These are phyloP conservation scores for Moxostoma hubbsi DNA, from an alignment of 2,797 vertebrate genomes.

Conservation along the genomic window DNA sequence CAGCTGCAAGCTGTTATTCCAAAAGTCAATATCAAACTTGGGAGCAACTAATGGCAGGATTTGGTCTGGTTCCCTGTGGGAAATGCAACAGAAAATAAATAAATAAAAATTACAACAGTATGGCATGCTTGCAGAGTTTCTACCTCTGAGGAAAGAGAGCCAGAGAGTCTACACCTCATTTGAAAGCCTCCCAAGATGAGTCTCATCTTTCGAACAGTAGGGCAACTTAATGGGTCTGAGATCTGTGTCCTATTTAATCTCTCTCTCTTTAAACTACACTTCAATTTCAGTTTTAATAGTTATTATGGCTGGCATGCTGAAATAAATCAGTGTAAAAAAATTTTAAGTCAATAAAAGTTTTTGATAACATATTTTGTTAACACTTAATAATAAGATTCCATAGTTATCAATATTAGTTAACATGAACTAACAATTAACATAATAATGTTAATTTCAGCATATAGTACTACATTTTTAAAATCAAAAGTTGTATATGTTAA, in stretches of 20 bases:
- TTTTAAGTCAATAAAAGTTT: neutral
- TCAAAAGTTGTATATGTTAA: too few species aligned
- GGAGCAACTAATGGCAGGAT: conserved; percentile 93
- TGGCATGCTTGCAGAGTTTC: conserved; percentile 78
- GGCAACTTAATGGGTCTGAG: conserved; percentile 89
- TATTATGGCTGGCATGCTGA: conserved; percentile 90
- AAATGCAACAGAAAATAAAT: conserved; percentile 79
- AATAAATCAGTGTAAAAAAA: conserved; percentile 83
- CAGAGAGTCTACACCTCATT: conserved; percentile 75
- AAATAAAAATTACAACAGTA: conserved; percentile 35
- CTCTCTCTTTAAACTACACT: conserved; percentile 11
- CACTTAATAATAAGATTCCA: too few species aligned
- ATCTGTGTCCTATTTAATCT: conserved; percentile 92
- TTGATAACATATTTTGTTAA: conserved; percentile 43
- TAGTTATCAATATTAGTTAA: too few species aligned
- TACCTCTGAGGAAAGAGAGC: conserved; percentile 76
- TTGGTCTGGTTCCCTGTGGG: conserved; percentile 88
- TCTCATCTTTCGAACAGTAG: conserved; percentile 88
- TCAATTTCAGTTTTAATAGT: conserved; percentile 57
- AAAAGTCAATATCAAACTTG: conserved; percentile 92
- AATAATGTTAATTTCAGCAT: too few species aligned
- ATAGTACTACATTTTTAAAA: too few species aligned
- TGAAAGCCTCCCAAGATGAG: conserved; percentile 85
- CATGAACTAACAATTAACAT: too few species aligned
- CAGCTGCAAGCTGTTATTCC: conserved; percentile 95